These are phyloP conservation scores for Palaemon carinicauda DNA, from an alignment of 1,140 invertebrate genomes.

Conservation along the genomic window DNA sequence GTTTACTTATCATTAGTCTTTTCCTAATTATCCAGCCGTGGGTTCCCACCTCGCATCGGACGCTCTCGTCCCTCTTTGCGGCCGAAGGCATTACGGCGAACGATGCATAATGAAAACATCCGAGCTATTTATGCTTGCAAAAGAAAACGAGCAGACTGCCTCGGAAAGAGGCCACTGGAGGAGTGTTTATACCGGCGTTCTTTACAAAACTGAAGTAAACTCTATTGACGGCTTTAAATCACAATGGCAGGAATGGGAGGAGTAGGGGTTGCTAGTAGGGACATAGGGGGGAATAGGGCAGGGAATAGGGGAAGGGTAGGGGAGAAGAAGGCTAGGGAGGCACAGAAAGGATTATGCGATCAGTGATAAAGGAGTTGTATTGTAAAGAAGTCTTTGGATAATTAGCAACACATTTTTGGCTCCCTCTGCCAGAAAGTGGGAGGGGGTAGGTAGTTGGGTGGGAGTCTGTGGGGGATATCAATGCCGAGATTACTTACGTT, in stretches of 20 bases:
- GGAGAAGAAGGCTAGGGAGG: not conserved
- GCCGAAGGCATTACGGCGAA: not conserved
- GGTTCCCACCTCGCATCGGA: not conserved
- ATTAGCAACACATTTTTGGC: no score
- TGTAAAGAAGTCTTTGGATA: no score
- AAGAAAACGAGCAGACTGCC: not conserved
- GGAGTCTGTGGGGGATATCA: no score
- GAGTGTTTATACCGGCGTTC: no score
- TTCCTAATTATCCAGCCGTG: slow-evolving; percentile 5
- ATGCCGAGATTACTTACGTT: no score
- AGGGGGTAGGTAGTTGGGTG: no score
- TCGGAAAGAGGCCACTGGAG: no score
- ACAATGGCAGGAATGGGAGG: not conserved
- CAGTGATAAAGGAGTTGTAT: no score
- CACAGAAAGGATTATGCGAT: not conserved
- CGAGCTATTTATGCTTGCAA: not conserved
- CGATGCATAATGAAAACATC: not conserved
- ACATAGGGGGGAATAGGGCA: not conserved
- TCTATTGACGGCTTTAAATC: not conserved
- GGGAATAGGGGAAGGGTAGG: not conserved
- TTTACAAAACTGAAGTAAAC: not conserved
- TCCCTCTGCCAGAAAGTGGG: no score
- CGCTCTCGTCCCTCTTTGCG: not conserved
- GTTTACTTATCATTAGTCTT: slow-evolving; percentile 12
- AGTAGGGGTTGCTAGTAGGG: not conserved